phyloP scores from a whole-genome alignment of 2,113 vertebrate species.

The Rhea americana region DNA sequence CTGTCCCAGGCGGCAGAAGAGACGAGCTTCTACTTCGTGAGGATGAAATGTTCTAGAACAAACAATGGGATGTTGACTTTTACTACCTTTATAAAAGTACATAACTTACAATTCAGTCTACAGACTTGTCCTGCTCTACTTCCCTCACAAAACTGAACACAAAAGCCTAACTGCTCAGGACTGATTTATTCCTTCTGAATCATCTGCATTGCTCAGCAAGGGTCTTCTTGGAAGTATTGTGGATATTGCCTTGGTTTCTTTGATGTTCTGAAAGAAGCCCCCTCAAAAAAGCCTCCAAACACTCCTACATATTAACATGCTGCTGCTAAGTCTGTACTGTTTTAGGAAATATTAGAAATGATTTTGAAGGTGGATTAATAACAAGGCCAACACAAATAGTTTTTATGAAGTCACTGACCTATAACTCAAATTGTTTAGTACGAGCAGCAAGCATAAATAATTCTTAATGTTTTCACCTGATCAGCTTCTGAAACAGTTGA shows the following conservation, averaged over 20 bases:
- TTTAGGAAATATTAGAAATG: neutral
- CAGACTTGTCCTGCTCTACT: neutral
- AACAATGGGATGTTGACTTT: slow-evolving; percentile 27
- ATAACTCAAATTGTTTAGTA: neutral
- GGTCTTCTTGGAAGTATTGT: neutral
- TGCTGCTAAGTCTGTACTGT: neutral
- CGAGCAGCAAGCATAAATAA: neutral
- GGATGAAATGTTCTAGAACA: slow-evolving; percentile 84
- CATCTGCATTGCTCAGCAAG: neutral
- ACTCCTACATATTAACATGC: neutral
- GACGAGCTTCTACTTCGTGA: slow-evolving; percentile 89
- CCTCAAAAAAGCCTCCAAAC: neutral
- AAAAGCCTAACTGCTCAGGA: neutral
- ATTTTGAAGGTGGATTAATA: neutral
- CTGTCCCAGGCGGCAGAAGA: slow-evolving; percentile 85
- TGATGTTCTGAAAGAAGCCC: neutral
- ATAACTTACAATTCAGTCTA: neutral
- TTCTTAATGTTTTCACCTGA: neutral
- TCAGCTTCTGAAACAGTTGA: neutral
- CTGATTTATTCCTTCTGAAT: neutral
- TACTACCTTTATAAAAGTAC: neutral
- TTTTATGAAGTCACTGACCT: neutral
- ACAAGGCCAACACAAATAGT: neutral
- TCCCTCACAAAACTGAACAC: neutral
- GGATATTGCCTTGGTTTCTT: neutral